A percentile compares a stretch with the other conserved stretches of the same genome.
These are phyloP conservation scores for Anthopleura xanthogrammica DNA, from an alignment of 92 coral and sea anemone species.

Conservation along the genomic window DNA sequence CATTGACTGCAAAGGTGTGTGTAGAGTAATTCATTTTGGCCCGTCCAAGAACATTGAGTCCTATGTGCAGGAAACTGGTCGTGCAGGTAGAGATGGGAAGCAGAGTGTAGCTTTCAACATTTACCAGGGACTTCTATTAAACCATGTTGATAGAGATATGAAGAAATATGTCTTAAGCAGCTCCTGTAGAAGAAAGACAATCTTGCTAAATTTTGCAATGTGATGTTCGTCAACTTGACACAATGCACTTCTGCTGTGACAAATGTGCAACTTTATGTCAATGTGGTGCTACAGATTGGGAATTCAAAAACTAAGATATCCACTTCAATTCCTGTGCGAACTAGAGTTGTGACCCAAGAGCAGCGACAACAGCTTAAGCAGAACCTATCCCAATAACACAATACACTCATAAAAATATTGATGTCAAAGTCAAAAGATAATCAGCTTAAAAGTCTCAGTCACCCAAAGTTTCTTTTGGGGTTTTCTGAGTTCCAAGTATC, in stretches of 20 bases:
- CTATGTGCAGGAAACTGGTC: slow-evolving; percentile 63
- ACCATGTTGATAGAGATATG: slow-evolving; percentile 48
- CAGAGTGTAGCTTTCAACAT: slow-evolving; percentile 44
- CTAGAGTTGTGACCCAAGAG: slow-evolving; percentile 24
- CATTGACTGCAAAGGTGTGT: slow-evolving; percentile 48
- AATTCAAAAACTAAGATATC: not conserved
- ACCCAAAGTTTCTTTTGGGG: slow-evolving; percentile 41
- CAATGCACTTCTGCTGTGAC: slow-evolving; percentile 60
- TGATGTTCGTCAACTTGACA: slow-evolving; percentile 5
- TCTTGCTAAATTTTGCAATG: slow-evolving; percentile 40
- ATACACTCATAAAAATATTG: slow-evolving; percentile 26
- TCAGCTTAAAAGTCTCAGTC: slow-evolving; percentile 30
- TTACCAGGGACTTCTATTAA: slow-evolving; percentile 35
- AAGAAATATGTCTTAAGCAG: slow-evolving; percentile 38
- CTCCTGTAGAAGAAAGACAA: slow-evolving; percentile 40
- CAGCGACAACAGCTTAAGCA: slow-evolving; percentile 22
- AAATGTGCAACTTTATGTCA: slow-evolving; percentile 52
- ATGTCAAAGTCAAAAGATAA: slow-evolving; percentile 21
- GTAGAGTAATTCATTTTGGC: slow-evolving; percentile 61
- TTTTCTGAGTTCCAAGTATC: slow-evolving; percentile 42
- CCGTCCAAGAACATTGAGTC: slow-evolving; percentile 56
- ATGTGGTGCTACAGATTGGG: slow-evolving; percentile 32
- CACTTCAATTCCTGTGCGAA: not conserved
- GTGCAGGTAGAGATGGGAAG: slow-evolving; percentile 66
- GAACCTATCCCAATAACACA: slow-evolving; percentile 28